Conservation (phyloP, 2,113 vertebrate genomes). For the Mesocricetus auratus region DNA sequence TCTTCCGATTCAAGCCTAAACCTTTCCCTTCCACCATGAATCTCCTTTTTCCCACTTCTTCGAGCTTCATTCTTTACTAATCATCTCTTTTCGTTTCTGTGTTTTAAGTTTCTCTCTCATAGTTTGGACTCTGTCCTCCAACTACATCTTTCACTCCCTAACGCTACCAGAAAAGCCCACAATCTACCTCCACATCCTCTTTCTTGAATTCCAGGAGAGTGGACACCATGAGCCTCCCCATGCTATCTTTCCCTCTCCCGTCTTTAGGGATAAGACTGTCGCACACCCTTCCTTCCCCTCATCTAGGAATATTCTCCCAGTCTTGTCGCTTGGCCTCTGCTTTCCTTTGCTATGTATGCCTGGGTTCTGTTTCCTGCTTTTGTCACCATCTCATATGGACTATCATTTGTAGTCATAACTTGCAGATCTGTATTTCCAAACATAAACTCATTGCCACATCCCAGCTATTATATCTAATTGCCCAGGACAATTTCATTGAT, state of each 20-base stretch:
- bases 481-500: neutral
- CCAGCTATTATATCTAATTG: neutral
- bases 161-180: neutral
- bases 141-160: neutral
- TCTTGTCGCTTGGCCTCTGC: neutral
- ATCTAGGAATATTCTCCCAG: neutral
- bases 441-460: neutral
- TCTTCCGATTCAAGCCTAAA: neutral
- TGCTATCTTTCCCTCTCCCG: neutral
- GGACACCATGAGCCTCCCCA: fast-evolving
- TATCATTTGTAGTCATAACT: neutral
- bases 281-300: neutral
- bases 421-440: neutral
- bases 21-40: neutral
- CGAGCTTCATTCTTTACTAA: neutral
- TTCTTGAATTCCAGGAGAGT: neutral
- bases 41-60: neutral
- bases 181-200: neutral
- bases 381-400: too few species aligned
- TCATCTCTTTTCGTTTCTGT: neutral
- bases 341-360: neutral
- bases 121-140: neutral
- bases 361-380: neutral
- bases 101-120: neutral
- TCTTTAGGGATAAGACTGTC: neutral